Base-by-base conservation (phyloP, 2,797 vertebrate genomes). In the Ctenochaetus hawaiiensis region DNA sequence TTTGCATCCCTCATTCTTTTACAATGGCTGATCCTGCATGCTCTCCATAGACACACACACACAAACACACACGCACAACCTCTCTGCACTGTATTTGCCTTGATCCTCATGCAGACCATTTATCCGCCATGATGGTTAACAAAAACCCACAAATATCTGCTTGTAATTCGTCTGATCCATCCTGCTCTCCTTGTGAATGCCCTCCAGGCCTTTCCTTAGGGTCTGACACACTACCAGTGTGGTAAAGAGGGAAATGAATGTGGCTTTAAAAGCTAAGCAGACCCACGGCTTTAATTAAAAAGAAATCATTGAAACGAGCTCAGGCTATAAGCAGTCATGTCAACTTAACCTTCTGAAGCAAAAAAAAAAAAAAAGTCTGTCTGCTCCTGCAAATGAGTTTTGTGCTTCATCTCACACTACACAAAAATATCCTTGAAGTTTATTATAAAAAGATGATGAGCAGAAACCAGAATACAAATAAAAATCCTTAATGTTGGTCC, bases 271-370 rank as follows among this genome's bases (percentile, higher is more conserved):
- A 81, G 82, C 71, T 58, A 60, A 89, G 83, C 81, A 85, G 88
- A 87, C 86, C 78, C 70, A 26, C 74, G 86, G 85, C 82, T 90
- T 92, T 91, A 90, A 92, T 93, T 87, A 91, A 60, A 86, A 83
- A 59, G 16, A 90, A 90, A 87, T 91, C 74, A 80, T 13, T 74
- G 65, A 70, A 85, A 85, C 67, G 72, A 75, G 83, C 71, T 68
- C 44, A n/a, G 39, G 63, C 72, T 78, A 71, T 65, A 44, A 74
- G 68, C 45, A 11, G 51, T 57, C 78, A 64, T 17, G 77, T 81
- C 54, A 61, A 60, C 67, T 48, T 54, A 63, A 66, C 53, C 75
- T 70, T 68, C 8, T 48, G 53, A 54, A 71, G 67, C 30, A 81
- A 77, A 69, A 30, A n/a, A n/a, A n/a, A 30, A 30, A 30, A 30